Percentiles rank a stretch among this genome's conserved stretches.
Conservation (phyloP, 1,140 invertebrate species). For the Penaeus vannamei region DNA sequence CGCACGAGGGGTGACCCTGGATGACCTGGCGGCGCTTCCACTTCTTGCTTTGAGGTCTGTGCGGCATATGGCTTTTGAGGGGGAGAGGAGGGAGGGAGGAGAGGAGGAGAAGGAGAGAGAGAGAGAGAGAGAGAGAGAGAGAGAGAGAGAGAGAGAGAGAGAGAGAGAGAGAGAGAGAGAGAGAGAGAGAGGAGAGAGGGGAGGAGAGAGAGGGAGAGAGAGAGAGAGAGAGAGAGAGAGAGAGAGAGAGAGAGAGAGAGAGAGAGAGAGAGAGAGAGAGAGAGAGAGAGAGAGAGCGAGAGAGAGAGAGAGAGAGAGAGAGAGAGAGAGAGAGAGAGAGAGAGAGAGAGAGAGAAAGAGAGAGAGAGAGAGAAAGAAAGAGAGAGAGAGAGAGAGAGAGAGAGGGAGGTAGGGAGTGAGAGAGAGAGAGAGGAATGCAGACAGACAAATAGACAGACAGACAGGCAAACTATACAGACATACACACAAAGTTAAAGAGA, state of each 20-base stretch:
- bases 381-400: not conserved
- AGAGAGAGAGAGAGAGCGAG: not conserved
- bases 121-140: not conserved
- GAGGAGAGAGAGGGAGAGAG: not conserved
- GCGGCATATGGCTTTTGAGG: too few species aligned
- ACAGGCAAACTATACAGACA: not conserved
- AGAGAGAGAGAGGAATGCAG: not conserved
- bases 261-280: not conserved
- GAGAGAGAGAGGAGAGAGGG: not conserved
- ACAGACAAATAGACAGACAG: not conserved
- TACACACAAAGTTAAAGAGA: too few species aligned
- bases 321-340: not conserved
- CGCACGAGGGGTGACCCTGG: too few species aligned
- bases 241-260: too few species aligned
- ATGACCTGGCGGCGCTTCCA: too few species aligned
- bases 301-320: not conserved
- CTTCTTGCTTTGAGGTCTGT: too few species aligned
- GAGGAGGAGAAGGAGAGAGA: not conserved
- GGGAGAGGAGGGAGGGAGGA: not conserved
- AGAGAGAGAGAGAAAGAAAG: too few species aligned
- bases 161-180: not conserved
- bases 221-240: too few species aligned
- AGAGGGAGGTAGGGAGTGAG: not conserved
- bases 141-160: not conserved
- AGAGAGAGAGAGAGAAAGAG: not conserved